Base-by-base conservation (phyloP, 2,797 vertebrate genomes). In the Liparis tanakae region DNA sequence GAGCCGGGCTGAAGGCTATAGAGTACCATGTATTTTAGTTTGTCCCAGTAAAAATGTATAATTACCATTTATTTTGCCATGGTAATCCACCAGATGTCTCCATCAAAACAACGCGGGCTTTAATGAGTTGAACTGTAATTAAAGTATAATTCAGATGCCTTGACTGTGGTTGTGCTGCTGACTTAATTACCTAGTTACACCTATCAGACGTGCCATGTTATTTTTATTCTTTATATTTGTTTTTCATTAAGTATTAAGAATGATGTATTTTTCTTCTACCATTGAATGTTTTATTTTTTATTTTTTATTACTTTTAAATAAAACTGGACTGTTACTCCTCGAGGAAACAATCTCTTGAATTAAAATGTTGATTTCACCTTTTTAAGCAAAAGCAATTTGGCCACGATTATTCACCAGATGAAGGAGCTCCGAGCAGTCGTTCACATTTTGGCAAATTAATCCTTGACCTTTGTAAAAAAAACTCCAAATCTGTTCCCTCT, bases 381-480 rank as follows among this genome's bases (percentile, higher is more conserved):
- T 36, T 44, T 17, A 37, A 41, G 41, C 14, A 34, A 44, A 53
- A 63, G 36, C 59, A 58, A 48, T 59, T 36, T 37, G 7, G 44
- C 57, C 30, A 36, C 61, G n/a, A 64, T 64, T 51, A 36, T 18
- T 10, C 46, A 25, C 14, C 25, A 30, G 7, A 37, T 22, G 22
- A 63, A 30, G 12, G 14, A 17, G 41, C 22, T 41, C 14, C 17
- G 17, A 65, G 48, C 66, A 43, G 22, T 6, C 53, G 1, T 55
- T 62, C 48, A 14, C 51, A 43, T 51, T 67, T 30, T 33, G 43
- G 2, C 9, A 30, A 66, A 36, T 58, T 36, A 57, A n/a, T 57
- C 7, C 10, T 43, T 50, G 39, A 48, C 56, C 10, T 36, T 68
- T 46, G 4, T 8, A 44, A 73, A 63, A 36, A 73, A 59, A 37